Conservation (phyloP, 2,797 vertebrate species). For the Sebastes itinus region DNA sequence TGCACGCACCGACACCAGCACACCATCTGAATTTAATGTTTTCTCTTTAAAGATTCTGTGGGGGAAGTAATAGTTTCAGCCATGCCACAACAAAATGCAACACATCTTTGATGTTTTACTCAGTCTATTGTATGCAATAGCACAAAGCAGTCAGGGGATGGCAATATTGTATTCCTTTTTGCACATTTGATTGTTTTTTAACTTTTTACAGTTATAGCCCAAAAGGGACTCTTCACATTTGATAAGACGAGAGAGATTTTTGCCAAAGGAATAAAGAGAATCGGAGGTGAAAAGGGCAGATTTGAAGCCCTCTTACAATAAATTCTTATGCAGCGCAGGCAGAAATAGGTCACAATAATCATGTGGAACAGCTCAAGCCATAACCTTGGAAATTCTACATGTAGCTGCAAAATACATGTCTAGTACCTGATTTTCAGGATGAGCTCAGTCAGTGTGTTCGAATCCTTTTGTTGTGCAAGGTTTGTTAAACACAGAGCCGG, state of each 20-base stretch:
- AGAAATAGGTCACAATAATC: slow-evolving; percentile 53
- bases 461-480: neutral
- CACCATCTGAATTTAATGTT: neutral
- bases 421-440: neutral
- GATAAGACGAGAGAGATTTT: slow-evolving; percentile 4
- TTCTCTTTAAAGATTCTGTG: neutral
- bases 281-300: slow-evolving; percentile 37
- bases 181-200: slow-evolving; percentile 23
- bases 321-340: slow-evolving; percentile 23
- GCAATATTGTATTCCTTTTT: slow-evolving; percentile 76
- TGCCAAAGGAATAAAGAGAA: slow-evolving; percentile 10
- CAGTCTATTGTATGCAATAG: slow-evolving; percentile 54
- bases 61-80: neutral
- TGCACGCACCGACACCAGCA: neutral
- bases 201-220: slow-evolving; percentile 3
- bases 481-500: neutral
- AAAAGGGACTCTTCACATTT: slow-evolving; percentile 31
- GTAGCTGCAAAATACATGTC: slow-evolving; percentile 9
- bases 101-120: neutral
- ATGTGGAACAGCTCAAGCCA: slow-evolving; percentile 32
- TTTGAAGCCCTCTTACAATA: slow-evolving; percentile 12
- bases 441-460: neutral
- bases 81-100: neutral
- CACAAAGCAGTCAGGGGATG: slow-evolving; percentile 71
- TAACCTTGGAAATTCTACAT: slow-evolving; percentile 33